Evolutionary conservation across 92 coral and sea anemone genomes (phyloP), one percentile per base, ranked within the genome.

Genomic region (Ricordea florida): DNA sequence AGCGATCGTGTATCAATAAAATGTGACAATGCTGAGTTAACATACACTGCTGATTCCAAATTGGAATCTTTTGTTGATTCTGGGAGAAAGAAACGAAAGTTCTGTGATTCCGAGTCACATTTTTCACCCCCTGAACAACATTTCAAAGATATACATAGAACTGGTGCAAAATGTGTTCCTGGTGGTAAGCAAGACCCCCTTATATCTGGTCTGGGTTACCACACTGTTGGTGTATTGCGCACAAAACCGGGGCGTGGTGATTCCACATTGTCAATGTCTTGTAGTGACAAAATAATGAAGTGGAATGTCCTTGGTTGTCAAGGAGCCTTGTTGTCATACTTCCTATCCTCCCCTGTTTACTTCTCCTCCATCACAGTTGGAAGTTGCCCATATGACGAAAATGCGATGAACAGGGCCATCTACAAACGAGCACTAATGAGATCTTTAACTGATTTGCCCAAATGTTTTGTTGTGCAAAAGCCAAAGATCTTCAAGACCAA

Each of bases 231-330:
- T 10, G 85, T 75, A 33, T 75, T 96, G 47, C 86, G 99, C 30
- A 96, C 97, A 11, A 96, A 96, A 53, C 99, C 99, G 22, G 99
- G 99, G 27, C 89, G 99, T 21, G 99, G 99, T 61, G 96, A 96
- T 66, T 92, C 93, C 2, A 96, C 99, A 10, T 64, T 96, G 17
- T 96, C 97, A 44, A 96, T 96, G 99, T 96, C 99, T 0, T 96
- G 99, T 48, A 96, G 99, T 62, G 99, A 96, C 78, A 96, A 96
- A 57, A 82, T 96, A 40, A 68, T 96, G 90, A 96, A 96, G 47
- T 96, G 99, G 99, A 85, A 85, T 78, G 76, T 92, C 32, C 88
- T 93, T 60, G 99, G 99, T 50, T 84, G 87, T 51, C 99, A 96
- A 44, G 99, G 99, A 17, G 99, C 97, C 2, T 63, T 96, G 52